Base-by-base conservation (phyloP, 2,888 invertebrate genomes). In the Pantelozetes paolii region DNA sequence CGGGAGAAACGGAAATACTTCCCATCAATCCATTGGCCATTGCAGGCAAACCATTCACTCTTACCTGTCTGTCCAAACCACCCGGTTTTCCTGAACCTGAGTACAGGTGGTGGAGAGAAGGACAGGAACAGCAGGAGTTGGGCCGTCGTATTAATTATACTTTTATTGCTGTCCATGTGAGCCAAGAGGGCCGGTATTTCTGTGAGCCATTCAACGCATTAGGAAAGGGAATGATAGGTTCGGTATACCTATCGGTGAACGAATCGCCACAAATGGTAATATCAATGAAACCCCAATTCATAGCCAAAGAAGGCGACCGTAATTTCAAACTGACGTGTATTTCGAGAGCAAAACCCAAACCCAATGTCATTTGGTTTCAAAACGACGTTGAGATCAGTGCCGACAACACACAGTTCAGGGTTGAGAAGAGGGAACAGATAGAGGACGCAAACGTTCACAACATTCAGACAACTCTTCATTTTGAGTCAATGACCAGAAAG, bases 1-100 rank as follows among this genome's bases (percentile, higher is more conserved):
- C 78, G n/a, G 79, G 78, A 15, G 75, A 76, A 48, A 76, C 77
- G 9, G 72, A 75, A 57, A 78, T 79, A 50, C 70, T 75, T n/a
- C 78, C 78, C 11, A 72, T 73, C 15, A 76, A 77, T 50, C 76
- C 78, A 2, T 76, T 77, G 23, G 78, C 78, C 18, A 75, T 78
- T 30, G 77, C 76, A 20, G 78, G 78, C 5, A 74, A 73, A 28
- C 74, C 77, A 91, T 1, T 92, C 90, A 1, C 85, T 92, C 67
- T 79, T 18, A 91, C 90, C 0, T 94, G 94, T 81, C 89, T 88
- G 54, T 92, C 94, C 0, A 89, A 88, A 77, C 94, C 94, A 0
- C 91, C 92, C 0, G 94, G 94, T n/a, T 94, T 92, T 89, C 94
- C 94, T 0, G 89, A 89, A 30, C 92, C 94, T 0, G 89, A 90